These are phyloP conservation scores for Linepithema humile DNA, from an alignment of 1,140 invertebrate species.

Conservation along the genomic window DNA sequence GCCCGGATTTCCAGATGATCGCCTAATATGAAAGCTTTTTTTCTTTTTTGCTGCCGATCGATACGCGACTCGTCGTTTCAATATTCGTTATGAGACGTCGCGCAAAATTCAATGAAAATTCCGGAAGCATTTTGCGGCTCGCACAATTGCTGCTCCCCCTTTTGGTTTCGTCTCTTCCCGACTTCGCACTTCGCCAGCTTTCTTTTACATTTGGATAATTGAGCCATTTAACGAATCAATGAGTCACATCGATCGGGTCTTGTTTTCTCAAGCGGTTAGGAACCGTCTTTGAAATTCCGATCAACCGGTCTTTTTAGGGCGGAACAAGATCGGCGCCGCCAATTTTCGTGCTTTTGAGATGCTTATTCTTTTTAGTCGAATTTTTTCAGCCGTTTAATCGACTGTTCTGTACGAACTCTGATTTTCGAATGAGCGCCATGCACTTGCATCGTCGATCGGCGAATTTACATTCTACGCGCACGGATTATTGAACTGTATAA, in stretches of 20 bases:
- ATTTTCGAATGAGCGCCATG: slow-evolving; percentile 44
- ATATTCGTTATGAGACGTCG: slow-evolving; percentile 59
- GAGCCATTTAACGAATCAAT: slow-evolving; percentile 24
- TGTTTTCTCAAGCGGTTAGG: slow-evolving; percentile 2
- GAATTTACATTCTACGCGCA: slow-evolving; percentile 52
- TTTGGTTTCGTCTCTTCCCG: not conserved
- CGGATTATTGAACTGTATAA: slow-evolving; percentile 56
- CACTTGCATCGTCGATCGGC: slow-evolving; percentile 14
- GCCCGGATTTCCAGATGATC: slow-evolving; percentile 59
- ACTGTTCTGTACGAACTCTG: slow-evolving; percentile 30
- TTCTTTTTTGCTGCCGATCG: slow-evolving; percentile 35
- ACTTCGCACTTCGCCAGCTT: not conserved
- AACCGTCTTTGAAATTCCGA: slow-evolving; percentile 29
- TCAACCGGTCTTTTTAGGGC: not conserved
- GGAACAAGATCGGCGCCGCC: not conserved
- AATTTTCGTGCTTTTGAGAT: not conserved
- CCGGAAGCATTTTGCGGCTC: slow-evolving; percentile 45
- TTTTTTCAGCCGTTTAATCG: slow-evolving; percentile 19
- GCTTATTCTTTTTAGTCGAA: not conserved
- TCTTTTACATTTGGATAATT: slow-evolving; percentile 42
- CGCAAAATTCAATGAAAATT: slow-evolving; percentile 61
- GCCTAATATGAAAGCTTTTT: slow-evolving; percentile 48
- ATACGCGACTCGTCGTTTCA: slow-evolving; percentile 54
- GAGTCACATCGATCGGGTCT: not conserved
- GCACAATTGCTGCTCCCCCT: slow-evolving; percentile 30